phyloP scores from a whole-genome alignment of 2,113 vertebrate species.

The Cryptoleucopteryx plumbea region DNA sequence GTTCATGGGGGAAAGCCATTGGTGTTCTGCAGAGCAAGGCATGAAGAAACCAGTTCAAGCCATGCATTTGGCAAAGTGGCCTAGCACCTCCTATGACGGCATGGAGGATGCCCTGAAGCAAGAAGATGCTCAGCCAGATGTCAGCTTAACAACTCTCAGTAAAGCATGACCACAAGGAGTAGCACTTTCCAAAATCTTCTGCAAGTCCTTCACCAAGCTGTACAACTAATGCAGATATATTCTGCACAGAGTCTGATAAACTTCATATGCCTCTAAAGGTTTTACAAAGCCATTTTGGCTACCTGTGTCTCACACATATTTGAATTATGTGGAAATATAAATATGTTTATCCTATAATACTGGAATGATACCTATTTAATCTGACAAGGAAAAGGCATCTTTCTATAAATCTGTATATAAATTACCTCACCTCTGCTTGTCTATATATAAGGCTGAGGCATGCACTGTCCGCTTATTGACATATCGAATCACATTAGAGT shows the following conservation, averaged over 20 bases:
- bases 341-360: not conserved
- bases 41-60: conserved; percentile 11
- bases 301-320: not conserved
- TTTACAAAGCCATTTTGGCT: not conserved
- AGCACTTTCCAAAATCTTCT: not conserved
- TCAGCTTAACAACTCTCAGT: conserved; percentile 34
- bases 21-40: conserved; percentile 42
- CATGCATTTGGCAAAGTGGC: not conserved
- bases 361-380: not conserved
- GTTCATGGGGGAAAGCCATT: conserved; percentile 8
- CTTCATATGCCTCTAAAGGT: not conserved
- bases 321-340: not conserved
- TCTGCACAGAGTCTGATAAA: not conserved
- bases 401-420: not conserved
- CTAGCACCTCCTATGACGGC: not conserved
- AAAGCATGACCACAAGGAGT: conserved; percentile 31
- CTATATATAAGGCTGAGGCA: not conserved
- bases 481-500: not conserved
- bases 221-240: not conserved
- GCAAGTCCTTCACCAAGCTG: not conserved
- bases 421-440: not conserved
- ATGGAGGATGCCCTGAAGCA: conserved; percentile 10
- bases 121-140: conserved; percentile 62
- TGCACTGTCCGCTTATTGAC: not conserved
- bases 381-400: not conserved